Percentiles rank a stretch among this genome's conserved stretches.
Evolutionary conservation across 2,113 vertebrate species (phyloP).

Genomic region (Lagopus leucura): DNA sequence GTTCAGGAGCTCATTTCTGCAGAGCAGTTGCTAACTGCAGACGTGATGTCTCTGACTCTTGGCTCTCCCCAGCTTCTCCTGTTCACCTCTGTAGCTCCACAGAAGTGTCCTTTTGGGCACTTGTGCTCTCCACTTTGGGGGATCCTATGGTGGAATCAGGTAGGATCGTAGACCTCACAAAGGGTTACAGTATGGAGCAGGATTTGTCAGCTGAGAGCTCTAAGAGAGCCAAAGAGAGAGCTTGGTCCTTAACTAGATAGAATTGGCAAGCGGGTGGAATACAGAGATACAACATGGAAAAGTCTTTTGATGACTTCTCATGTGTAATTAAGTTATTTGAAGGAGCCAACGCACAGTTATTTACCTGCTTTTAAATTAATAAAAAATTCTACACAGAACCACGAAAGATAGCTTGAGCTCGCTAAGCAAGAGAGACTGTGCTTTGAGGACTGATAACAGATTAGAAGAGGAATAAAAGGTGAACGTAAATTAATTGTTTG

Average conservation of each 20-base stretch:
- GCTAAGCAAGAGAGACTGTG: not conserved
- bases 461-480: not conserved
- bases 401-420: not conserved
- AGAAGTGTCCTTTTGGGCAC: not conserved
- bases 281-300: not conserved
- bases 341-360: not conserved
- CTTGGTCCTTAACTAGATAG: not conserved
- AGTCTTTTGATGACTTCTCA: not conserved
- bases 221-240: not conserved
- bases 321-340: not conserved
- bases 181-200: not conserved
- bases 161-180: not conserved
- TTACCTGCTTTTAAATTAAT: not conserved
- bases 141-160: rapidly evolving
- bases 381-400: not conserved
- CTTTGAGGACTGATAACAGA: not conserved
- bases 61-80: not conserved
- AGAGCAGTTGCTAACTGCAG: not conserved
- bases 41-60: not conserved
- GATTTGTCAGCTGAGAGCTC: not conserved
- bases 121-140: not conserved
- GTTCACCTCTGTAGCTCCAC: not conserved
- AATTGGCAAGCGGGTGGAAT: not conserved
- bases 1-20: not conserved
- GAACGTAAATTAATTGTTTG: not conserved